Base-by-base conservation (phyloP, 2,888 invertebrate genomes). In the Dorcus hopei region DNA sequence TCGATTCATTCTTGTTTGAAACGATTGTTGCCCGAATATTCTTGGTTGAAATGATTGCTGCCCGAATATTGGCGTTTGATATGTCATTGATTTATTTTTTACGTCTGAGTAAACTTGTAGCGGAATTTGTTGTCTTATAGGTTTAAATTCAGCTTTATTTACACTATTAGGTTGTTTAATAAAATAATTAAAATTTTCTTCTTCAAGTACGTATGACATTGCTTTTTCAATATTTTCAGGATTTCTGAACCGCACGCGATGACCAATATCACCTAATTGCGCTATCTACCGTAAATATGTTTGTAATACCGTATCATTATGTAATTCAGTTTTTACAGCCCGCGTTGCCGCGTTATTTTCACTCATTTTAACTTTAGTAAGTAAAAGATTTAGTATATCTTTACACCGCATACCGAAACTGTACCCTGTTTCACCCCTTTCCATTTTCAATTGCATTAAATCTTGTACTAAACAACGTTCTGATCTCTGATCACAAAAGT, bases 401-500 rank as follows among this genome's bases (percentile, higher is more conserved):
- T 14, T 14, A 14, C 14, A 14, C 14, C 14, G 9, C 8, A n/a
- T 40, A 23, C 52, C 42, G 19, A 52, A 52, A 42, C 43, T 52
- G 11, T 52, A 52, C 19, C 41, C 52, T 9, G 33, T 52, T 52
- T 52, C 43, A n/a, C 45, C 33, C 52, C 16, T 11, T 26, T 52
- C 43, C 16, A 26, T 33, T 26, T 40, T 38, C 26, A 52, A 16
- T 33, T 52, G 52, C 52, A 42, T 52, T 52, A 52, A 43, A 33
- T 52, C 23, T 26, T 52, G 52, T 3, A 43, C 14, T 52, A 52
- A 33, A 52, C 52, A 43, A 14, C 19, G 40, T 51, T 51, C 40
- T 11, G 52, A 52, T 43, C 33, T 52, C 23, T 52, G 52, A 52
- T 52, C 52, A 33, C 52, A 52, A 52, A 52, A 45, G 33, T 52